These are phyloP conservation scores for Tapirus indicus DNA, from an alignment of 2,797 vertebrate genomes.

Conservation along the genomic window DNA sequence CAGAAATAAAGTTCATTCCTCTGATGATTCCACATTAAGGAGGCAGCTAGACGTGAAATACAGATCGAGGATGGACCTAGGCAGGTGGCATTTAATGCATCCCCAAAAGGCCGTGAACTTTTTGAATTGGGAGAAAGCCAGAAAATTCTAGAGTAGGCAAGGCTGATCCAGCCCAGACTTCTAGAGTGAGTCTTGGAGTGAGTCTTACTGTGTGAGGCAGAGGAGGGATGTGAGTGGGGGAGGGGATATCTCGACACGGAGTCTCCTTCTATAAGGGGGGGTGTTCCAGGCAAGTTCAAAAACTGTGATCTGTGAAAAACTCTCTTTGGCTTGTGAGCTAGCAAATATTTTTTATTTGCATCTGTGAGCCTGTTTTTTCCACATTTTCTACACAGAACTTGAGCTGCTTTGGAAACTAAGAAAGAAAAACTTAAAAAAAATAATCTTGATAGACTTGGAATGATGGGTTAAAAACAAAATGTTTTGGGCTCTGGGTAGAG, in stretches of 20 bases:
- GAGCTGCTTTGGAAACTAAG: not conserved
- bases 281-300: not conserved
- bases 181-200: not conserved
- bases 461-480: not conserved
- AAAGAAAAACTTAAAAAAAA: slow-evolving; percentile 9
- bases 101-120: not conserved
- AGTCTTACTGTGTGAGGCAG: not conserved
- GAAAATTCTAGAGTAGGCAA: not conserved
- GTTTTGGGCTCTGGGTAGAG: not conserved
- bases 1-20: not conserved
- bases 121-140: not conserved
- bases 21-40: not conserved
- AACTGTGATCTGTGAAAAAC: not conserved
- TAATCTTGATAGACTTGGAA: not conserved
- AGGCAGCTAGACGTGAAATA: not conserved
- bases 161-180: not conserved
- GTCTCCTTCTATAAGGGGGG: not conserved
- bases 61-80: not conserved
- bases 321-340: not conserved
- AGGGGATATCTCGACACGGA: not conserved
- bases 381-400: not conserved
- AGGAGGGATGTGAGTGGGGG: too few relatives aligned
- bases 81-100: not conserved
- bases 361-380: not conserved
- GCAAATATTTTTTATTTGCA: not conserved